A percentile compares a stretch with the other conserved stretches of the same genome.
phyloP scores from a whole-genome alignment of 2,113 vertebrate genomes.

The Lepus timidus region DNA sequence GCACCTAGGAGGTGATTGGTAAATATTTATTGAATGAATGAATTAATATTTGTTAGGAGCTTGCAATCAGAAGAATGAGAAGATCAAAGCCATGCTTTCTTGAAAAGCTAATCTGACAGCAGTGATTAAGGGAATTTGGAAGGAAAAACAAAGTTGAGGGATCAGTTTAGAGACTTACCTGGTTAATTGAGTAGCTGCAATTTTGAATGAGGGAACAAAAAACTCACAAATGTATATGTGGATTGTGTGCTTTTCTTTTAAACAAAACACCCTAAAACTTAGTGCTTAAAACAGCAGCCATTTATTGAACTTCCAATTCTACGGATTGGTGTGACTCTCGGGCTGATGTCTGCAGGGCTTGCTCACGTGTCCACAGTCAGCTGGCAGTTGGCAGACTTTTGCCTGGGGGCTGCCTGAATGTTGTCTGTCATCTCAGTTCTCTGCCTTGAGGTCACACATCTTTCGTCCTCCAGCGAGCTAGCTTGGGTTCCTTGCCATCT shows the following conservation, averaged over 20 bases:
- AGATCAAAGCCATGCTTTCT: neutral
- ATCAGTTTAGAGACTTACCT: neutral
- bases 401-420: neutral
- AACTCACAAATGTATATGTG: neutral
- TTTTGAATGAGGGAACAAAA: slow-evolving; percentile 15
- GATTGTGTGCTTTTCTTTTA: neutral
- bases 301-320: neutral
- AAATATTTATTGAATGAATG: neutral
- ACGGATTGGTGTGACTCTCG: neutral
- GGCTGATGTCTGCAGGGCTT: neutral
- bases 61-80: neutral
- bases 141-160: neutral
- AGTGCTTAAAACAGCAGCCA: neutral
- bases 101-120: neutral
- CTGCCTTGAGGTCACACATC: neutral
- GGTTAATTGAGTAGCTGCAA: neutral
- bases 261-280: neutral
- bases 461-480: neutral
- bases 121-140: neutral
- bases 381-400: neutral
- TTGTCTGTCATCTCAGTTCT: neutral
- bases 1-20: neutral
- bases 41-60: neutral
- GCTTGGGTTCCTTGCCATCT: neutral
- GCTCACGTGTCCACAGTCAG: neutral